A percentile compares a stretch with the other conserved stretches of the same genome.
phyloP scores from a whole-genome alignment of 2,113 vertebrate genomes.

The Tachysurus fulvidraco region DNA sequence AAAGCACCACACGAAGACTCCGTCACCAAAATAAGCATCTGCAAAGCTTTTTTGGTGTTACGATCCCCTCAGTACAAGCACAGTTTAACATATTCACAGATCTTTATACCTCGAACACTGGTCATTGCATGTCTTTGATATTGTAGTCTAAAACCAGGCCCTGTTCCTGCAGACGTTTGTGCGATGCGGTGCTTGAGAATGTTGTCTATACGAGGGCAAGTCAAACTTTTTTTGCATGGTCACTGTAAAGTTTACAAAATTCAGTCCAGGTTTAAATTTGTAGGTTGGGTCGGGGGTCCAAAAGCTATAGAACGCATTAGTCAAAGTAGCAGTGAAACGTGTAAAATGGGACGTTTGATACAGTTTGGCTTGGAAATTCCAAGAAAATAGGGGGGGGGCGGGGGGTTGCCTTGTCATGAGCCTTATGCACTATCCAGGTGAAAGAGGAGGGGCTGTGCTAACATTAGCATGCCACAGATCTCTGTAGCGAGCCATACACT shows the following conservation, averaged over 20 bases:
- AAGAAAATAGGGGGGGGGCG: neutral
- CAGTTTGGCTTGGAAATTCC: conserved; percentile 50
- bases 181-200: conserved; percentile 13
- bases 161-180: neutral
- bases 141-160: neutral
- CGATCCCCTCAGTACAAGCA: conserved; percentile 21
- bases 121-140: conserved; percentile 27
- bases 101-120: conserved; percentile 7
- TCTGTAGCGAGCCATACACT: conserved; percentile 16
- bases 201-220: neutral
- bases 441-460: conserved; percentile 52
- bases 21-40: neutral
- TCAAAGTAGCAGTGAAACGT: conserved; percentile 67
- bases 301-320: conserved; percentile 1
- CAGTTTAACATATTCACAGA: conserved; percentile 12
- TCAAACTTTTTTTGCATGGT: neutral
- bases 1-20: neutral
- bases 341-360: conserved; percentile 45
- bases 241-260: conserved; percentile 34
- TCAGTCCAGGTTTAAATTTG: conserved; percentile 3
- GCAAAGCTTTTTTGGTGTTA: neutral
- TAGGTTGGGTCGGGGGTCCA: neutral
- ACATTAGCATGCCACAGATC: conserved; percentile 5
- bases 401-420: conserved; percentile 67
- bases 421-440: conserved; percentile 66